Conservation (phyloP, 64 coral and sea anemone species). For the Montipora cactus region DNA sequence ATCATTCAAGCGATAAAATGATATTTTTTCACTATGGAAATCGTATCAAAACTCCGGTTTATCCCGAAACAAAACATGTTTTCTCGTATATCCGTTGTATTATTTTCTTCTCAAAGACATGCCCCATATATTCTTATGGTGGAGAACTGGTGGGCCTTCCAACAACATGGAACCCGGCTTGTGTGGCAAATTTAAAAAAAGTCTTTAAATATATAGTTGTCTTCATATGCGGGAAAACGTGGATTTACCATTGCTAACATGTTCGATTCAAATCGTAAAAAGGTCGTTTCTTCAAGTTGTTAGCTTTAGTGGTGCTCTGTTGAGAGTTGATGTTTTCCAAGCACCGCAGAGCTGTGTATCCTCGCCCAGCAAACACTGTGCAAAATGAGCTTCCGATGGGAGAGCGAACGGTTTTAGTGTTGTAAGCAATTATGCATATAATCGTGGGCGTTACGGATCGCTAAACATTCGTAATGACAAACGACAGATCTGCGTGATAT, state of each 20-base stretch:
- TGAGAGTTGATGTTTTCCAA: neutral
- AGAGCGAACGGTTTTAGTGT: slow-evolving; percentile 5
- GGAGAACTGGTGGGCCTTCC: neutral
- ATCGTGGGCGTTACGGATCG: slow-evolving; percentile 59
- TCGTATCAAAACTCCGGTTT: neutral
- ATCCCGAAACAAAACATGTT: neutral
- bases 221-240: slow-evolving; percentile 81
- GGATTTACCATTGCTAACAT: slow-evolving; percentile 71
- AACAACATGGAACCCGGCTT: neutral
- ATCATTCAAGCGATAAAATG: slow-evolving; percentile 16
- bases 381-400: slow-evolving; percentile 32
- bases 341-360: slow-evolving; percentile 27
- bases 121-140: neutral
- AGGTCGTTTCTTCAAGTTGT: slow-evolving; percentile 3
- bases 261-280: neutral
- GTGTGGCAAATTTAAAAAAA: neutral
- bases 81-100: neutral
- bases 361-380: slow-evolving; percentile 26
- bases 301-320: neutral
- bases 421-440: slow-evolving; percentile 71
- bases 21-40: slow-evolving; percentile 9
- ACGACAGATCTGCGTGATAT: slow-evolving; percentile 32
- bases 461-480: slow-evolving; percentile 54
- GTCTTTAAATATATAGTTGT: slow-evolving; percentile 24
- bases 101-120: neutral